Evolutionary conservation across 2,888 invertebrate genomes (phyloP).

Genomic region (Masnerella sp.): DNA sequence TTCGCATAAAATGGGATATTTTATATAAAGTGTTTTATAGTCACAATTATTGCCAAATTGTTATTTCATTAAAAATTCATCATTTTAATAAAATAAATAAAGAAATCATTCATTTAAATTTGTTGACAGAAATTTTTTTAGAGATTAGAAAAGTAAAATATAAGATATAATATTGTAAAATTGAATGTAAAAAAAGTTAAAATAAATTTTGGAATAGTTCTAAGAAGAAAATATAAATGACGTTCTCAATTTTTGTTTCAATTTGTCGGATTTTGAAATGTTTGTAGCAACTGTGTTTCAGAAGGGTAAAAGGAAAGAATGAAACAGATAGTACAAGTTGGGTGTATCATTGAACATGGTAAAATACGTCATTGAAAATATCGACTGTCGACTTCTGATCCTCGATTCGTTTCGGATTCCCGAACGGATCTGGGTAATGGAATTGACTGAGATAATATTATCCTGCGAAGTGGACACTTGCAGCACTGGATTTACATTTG

Average conservation of each 20-base stretch:
- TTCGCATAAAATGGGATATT: slow-evolving; percentile 40
- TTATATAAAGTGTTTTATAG: slow-evolving; percentile 38
- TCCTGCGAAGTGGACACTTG: slow-evolving; percentile 52
- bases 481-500: slow-evolving; percentile 51
- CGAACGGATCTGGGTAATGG: slow-evolving; percentile 45
- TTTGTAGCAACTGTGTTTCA: too few species aligned
- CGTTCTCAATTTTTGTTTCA: background rate
- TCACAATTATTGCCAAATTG: slow-evolving; percentile 28
- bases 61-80: slow-evolving; percentile 16
- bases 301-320: too few species aligned
- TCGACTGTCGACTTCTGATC: slow-evolving; percentile 40
- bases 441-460: slow-evolving; percentile 60
- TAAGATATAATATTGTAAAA: too few species aligned
- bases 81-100: too few species aligned
- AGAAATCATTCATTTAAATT: too few species aligned
- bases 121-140: too few species aligned
- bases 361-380: slow-evolving; percentile 31
- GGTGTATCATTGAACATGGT: background rate
- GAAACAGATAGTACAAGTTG: background rate
- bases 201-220: too few species aligned
- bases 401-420: slow-evolving; percentile 39
- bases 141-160: too few species aligned
- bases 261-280: background rate
- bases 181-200: too few species aligned
- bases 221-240: too few species aligned